Evolutionary conservation across 2,888 invertebrate genomes (phyloP), one percentile per base, ranked within the genome.

Genomic region (Perizoma flavofasciatum): DNA sequence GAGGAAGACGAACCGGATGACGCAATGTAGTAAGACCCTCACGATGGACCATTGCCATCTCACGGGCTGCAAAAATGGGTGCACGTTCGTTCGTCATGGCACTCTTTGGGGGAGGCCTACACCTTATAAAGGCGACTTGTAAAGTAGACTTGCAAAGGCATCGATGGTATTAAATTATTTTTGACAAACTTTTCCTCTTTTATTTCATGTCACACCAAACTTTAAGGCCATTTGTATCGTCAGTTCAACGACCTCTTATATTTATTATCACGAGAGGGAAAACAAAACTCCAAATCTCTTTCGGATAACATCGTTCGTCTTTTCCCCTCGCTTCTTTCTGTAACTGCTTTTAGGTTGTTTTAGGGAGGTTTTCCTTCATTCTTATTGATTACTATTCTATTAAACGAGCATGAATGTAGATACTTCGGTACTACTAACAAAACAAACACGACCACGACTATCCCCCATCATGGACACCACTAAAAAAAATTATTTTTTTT

Each of bases 301-400:
- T 55, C 39, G 37, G 49, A 61, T 56, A 65, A 61, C 50, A 59
- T 50, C 59, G 49, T 65, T 55, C 49, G 52, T 65, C 59, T 57
- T 55, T 35, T 54, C 48, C 56, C 47, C 44, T 37, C 37, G 6
- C 37, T 1, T 50, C 48, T 4, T 5, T 44, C 49, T 39, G 8
- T 55, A 49, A 54, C 45, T 47, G 55, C 50, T 44, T 22, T 45
- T 56, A 40, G 48, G 43, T 44, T 7, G 33, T 32, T 52, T 46
- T 34, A 46, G 48, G 35, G 35, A 48, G 43, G 43, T 22, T 33
- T 53, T 32, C 52, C 34, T 33, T 47, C 32, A 50, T 50, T 5
- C 46, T 45, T 56, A 52, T 49, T 60, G 52, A 46, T 56, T 56
- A 44, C 49, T 44, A 0, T 37, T 37, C 37, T 37, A 40, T 40